Conservation (phyloP, 1,140 invertebrate species). For the Zaprionus gabonicus region DNA sequence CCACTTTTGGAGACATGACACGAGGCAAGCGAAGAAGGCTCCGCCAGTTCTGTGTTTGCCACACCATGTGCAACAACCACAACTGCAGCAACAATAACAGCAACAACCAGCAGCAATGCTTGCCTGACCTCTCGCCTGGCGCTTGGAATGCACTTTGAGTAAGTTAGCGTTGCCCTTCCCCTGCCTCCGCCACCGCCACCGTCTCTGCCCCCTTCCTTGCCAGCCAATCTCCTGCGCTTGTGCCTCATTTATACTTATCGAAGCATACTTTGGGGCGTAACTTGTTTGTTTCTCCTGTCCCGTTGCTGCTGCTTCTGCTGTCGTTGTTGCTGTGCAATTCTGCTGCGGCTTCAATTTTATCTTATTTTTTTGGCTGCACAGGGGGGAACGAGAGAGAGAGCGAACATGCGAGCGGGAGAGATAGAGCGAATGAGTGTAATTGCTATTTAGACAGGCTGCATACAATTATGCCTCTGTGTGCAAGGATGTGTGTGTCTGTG, state of each 20-base stretch:
- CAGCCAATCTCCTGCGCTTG: background rate
- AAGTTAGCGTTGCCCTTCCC: slow-evolving; percentile 44
- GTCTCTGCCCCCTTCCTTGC: slow-evolving; percentile 17
- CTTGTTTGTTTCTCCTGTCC: background rate
- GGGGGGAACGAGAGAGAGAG: background rate
- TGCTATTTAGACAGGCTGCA: slow-evolving; percentile 69
- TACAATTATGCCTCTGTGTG: slow-evolving; percentile 36
- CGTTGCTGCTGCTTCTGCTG: slow-evolving; percentile 8
- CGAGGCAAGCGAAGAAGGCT: slow-evolving; percentile 32
- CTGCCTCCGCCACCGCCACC: background rate
- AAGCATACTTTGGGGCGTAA: slow-evolving; percentile 65
- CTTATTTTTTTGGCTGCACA: slow-evolving; percentile 26
- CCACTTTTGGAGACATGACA: slow-evolving; percentile 25
- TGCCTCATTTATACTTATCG: slow-evolving; percentile 63
- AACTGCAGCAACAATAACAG: slow-evolving; percentile 14
- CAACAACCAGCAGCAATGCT: slow-evolving; percentile 8
- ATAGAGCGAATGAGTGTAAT: slow-evolving; percentile 48
- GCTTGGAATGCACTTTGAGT: slow-evolving; percentile 52
- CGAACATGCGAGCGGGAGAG: background rate
- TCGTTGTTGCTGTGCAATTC: background rate
- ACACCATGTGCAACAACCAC: slow-evolving; percentile 30
- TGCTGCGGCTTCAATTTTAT: slow-evolving; percentile 11
- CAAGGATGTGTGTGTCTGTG: slow-evolving; percentile 21
- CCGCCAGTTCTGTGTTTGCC: slow-evolving; percentile 47
- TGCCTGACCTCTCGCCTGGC: background rate